Conservation (phyloP, 2,797 vertebrate genomes). For the Lutra lutra region DNA sequence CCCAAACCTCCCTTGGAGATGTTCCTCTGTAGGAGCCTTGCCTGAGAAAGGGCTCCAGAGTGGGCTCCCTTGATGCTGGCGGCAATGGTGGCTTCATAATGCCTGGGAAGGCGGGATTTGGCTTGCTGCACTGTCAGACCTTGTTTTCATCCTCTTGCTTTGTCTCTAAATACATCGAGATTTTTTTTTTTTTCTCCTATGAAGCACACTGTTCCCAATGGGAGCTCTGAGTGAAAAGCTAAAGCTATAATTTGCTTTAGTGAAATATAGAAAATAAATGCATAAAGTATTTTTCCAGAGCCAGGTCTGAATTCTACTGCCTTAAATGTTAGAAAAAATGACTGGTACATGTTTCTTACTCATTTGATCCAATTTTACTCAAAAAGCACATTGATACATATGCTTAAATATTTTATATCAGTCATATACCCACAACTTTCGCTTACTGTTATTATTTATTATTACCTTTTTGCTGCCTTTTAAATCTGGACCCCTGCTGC, state of each 20-base stretch:
- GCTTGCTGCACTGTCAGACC: neutral
- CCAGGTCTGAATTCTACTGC: neutral
- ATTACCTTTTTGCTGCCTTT: neutral
- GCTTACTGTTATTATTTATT: neutral
- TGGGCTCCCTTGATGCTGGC: neutral
- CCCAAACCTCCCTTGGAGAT: neutral
- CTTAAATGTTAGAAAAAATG: neutral
- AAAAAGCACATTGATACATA: neutral
- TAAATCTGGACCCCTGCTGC: neutral
- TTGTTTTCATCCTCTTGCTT: slow-evolving; percentile 47
- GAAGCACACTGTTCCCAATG: slow-evolving; percentile 22
- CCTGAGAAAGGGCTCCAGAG: neutral
- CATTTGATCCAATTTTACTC: slow-evolving; percentile 3
- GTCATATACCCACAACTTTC: neutral
- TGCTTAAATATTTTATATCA: neutral
- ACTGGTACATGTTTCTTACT: neutral
- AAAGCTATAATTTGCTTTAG: slow-evolving; percentile 62
- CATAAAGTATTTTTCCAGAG: neutral
- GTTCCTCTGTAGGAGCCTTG: neutral
- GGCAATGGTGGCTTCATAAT: neutral
- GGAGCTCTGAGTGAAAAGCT: slow-evolving; percentile 51
- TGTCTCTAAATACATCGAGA: slow-evolving; percentile 43
- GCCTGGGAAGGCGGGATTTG: neutral
- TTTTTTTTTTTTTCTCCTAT: neutral
- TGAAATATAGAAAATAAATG: slow-evolving; percentile 53